Evolutionary conservation across 2,797 vertebrate genomes (phyloP).

Genomic region (Poeciliopsis turneri): DNA sequence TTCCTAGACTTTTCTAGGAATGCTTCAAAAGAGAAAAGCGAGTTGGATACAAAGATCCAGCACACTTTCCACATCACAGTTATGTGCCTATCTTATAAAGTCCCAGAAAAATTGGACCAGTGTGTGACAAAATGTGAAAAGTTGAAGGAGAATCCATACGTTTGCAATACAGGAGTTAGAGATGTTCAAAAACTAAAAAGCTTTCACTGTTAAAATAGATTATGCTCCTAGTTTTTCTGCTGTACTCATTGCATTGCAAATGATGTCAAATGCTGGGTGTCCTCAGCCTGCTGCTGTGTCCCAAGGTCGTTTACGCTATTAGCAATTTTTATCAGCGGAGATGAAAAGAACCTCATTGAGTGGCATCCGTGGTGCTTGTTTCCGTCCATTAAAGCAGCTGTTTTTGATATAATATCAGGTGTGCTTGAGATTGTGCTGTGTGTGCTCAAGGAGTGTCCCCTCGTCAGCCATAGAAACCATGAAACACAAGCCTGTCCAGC

Average conservation of each 20-base stretch:
- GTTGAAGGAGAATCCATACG: neutral
- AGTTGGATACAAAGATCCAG: neutral
- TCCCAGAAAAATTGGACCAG: neutral
- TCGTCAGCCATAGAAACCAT: constrained; percentile 31
- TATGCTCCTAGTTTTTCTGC: neutral
- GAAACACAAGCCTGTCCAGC: constrained; percentile 39
- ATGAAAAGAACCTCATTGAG: constrained; percentile 50
- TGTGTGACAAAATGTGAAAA: neutral
- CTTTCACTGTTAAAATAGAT: neutral
- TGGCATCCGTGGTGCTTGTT: constrained; percentile 52
- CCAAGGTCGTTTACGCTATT: constrained; percentile 44
- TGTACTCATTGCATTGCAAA: constrained; percentile 8
- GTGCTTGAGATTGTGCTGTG: constrained; percentile 57
- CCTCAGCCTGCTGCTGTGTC: constrained; percentile 50
- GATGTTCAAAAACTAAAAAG: constrained; percentile 24
- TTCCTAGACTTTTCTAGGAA: neutral
- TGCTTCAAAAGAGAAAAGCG: neutral
- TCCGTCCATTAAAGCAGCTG: constrained; percentile 59
- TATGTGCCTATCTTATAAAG: neutral
- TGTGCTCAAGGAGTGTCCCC: constrained; percentile 41
- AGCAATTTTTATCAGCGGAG: constrained; percentile 52
- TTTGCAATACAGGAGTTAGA: constrained; percentile 12
- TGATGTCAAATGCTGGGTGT: constrained; percentile 22
- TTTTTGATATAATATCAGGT: constrained; percentile 72
- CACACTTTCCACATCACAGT: neutral